These are phyloP conservation scores for Tryphoninae sp. DNA, from an alignment of 2,888 invertebrate species.

Conservation along the genomic window DNA sequence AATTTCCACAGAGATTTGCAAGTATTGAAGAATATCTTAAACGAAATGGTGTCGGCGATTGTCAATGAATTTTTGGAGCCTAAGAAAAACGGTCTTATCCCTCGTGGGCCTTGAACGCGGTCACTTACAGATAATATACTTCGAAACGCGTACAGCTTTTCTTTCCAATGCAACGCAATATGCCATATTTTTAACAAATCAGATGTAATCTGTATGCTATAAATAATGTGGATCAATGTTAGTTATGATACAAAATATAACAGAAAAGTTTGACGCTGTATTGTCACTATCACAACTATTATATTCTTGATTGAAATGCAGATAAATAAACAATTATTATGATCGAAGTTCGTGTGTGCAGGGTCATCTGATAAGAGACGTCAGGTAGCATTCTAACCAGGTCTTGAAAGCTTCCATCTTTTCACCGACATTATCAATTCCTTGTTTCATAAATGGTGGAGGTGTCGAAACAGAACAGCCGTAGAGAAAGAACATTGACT, in stretches of 20 bases:
- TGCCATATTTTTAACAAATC: background rate
- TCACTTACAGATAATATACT: background rate
- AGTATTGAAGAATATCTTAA: constrained; percentile 84
- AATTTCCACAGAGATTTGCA: constrained; percentile 86
- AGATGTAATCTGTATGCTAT: background rate
- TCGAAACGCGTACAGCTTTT: background rate
- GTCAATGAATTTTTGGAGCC: constrained; percentile 93
- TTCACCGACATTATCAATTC: constrained; percentile 30
- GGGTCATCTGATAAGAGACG: constrained; percentile 2
- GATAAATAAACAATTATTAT: constrained; percentile 50
- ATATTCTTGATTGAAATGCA: background rate
- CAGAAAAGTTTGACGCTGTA: background rate
- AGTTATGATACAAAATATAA: background rate
- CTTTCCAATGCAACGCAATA: background rate
- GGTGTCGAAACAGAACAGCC: constrained; percentile 35
- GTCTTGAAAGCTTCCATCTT: constrained; percentile 54
- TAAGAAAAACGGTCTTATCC: constrained; percentile 85
- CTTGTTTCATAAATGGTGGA: constrained; percentile 33
- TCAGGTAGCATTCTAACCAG: constrained; percentile 54
- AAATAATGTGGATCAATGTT: background rate
- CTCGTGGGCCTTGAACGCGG: constrained; percentile 73
- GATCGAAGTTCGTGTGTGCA: background rate
- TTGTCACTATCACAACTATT: background rate
- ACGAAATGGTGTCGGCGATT: constrained; percentile 89
- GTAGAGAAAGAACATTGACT: constrained; percentile 60